These are phyloP conservation scores for Tachyglossus aculeatus DNA, from an alignment of 2,797 vertebrate species.

Conservation along the genomic window DNA sequence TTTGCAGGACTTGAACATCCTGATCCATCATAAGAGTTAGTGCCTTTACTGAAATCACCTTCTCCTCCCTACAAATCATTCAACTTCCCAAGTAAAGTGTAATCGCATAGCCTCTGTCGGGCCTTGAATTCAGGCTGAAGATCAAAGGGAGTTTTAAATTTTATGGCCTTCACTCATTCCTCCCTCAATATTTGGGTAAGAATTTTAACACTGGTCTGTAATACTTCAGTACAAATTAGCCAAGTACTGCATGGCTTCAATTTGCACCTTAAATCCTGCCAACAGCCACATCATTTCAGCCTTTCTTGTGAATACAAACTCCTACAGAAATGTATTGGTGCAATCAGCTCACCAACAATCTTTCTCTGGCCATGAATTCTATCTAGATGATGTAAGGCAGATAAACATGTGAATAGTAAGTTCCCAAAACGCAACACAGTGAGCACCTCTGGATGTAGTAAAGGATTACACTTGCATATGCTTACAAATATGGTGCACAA, in stretches of 20 bases:
- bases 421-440: neutral
- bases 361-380: conserved; percentile 28
- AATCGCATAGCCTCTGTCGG: conserved; percentile 33
- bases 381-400: conserved; percentile 17
- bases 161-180: conserved; percentile 55
- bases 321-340: conserved; percentile 19
- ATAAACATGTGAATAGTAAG: neutral
- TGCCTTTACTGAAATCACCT: too few relatives aligned
- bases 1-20: too few relatives aligned
- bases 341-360: conserved; percentile 37
- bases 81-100: conserved; percentile 32
- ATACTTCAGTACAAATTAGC: conserved; percentile 50
- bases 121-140: conserved; percentile 44
- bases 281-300: conserved; percentile 13
- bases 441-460: conserved; percentile 16
- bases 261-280: conserved; percentile 43
- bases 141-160: conserved; percentile 49
- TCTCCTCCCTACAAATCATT: neutral
- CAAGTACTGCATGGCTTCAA: conserved; percentile 35
- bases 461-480: conserved; percentile 31
- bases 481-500: conserved; percentile 25
- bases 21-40: too few relatives aligned
- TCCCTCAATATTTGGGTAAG: conserved; percentile 21
- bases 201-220: conserved; percentile 45
- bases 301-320: conserved; percentile 36